Conservation (phyloP, 2,888 invertebrate genomes). For the Argyresthia albistria region DNA sequence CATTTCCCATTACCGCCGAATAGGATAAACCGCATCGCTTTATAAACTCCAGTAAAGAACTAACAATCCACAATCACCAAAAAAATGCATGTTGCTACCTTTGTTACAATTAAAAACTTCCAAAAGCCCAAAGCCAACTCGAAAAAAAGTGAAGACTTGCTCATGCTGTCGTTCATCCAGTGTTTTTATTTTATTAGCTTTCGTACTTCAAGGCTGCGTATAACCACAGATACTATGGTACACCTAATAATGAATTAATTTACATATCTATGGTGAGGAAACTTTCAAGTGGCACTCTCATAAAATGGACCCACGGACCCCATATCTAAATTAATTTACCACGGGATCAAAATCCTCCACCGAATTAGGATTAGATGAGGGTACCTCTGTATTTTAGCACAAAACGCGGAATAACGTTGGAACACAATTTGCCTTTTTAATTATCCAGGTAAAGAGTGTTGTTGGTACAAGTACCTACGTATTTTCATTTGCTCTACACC, state of each 20-base stretch:
- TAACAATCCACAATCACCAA: no score
- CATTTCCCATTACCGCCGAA: no score
- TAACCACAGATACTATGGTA: no score
- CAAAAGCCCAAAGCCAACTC: no score
- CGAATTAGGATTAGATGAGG: constrained; percentile 57
- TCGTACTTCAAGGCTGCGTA: no score
- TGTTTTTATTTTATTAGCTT: no score
- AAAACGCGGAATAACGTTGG: constrained; percentile 40
- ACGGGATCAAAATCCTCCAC: constrained; percentile 40
- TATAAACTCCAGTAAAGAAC: no score
- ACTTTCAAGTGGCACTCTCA: constrained; percentile 9
- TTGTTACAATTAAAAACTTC: no score
- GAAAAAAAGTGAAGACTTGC: no score
- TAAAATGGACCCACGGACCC: not conserved
- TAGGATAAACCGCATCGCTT: no score
- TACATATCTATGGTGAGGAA: not conserved
- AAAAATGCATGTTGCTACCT: no score
- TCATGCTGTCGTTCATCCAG: no score
- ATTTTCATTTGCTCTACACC: not conserved
- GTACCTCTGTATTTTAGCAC: constrained; percentile 40
- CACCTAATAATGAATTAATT: not conserved
- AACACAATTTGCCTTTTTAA: constrained; percentile 30
- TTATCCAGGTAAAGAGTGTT: constrained; percentile 19
- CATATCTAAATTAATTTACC: constrained; percentile 28
- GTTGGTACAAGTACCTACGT: not conserved